Conservation (phyloP, 2,888 invertebrate genomes). For the Peribatodes rhomboidaria region DNA sequence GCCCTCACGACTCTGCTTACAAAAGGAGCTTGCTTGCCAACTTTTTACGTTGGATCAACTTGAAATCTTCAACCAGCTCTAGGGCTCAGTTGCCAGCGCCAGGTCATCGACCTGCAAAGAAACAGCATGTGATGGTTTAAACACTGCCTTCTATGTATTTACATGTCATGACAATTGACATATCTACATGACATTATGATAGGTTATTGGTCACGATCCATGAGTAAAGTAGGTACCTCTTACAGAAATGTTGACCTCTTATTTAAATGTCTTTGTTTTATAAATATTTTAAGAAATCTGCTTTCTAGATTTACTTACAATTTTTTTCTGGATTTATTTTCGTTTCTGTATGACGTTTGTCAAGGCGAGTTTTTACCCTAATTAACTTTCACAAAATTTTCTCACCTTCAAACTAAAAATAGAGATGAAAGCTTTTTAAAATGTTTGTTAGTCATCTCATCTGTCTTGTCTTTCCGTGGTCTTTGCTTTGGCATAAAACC, state of each 20-base stretch:
- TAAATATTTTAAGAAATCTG: no score
- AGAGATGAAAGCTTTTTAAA: slow-evolving; percentile 17
- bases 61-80: slow-evolving; percentile 18
- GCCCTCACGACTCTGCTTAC: slow-evolving; percentile 1
- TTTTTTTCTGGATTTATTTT: no score
- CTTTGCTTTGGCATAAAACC: slow-evolving; percentile 19
- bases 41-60: slow-evolving; percentile 26
- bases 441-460: slow-evolving; percentile 17
- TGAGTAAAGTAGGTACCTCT: no score
- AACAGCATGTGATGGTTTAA: slow-evolving; percentile 13
- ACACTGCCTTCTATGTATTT: background rate
- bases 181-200: no score
- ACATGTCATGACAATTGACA: no score
- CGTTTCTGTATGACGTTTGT: background rate
- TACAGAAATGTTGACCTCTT: no score
- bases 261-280: no score
- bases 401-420: slow-evolving; percentile 12
- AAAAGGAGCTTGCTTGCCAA: slow-evolving; percentile 16
- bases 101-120: slow-evolving; percentile 24
- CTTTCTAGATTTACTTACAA: no score
- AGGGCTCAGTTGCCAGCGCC: slow-evolving; percentile 18
- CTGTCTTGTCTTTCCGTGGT: slow-evolving; percentile 1
- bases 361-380: background rate
- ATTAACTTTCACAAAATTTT: slow-evolving; percentile 1
- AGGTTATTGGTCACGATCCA: no score